These are phyloP conservation scores for Iphiclides podalirius DNA, from an alignment of 2,888 invertebrate genomes.

Conservation along the genomic window DNA sequence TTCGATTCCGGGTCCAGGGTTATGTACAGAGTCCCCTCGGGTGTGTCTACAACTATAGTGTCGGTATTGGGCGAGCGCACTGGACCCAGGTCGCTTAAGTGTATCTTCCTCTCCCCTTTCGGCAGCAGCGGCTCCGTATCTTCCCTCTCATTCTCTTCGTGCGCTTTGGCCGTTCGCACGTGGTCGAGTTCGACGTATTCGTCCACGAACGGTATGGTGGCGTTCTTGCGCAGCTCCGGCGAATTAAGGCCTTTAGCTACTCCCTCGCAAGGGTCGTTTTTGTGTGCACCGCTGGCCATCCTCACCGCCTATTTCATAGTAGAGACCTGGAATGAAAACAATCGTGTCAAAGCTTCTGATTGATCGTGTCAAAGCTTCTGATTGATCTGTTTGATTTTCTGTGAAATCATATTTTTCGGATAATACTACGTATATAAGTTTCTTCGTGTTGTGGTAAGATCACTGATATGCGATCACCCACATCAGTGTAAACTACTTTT, in stretches of 20 bases:
- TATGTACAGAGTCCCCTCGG: slow-evolving; percentile 70
- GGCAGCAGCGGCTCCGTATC: slow-evolving; percentile 26
- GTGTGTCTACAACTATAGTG: slow-evolving; percentile 70
- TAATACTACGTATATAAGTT: background rate
- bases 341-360: background rate
- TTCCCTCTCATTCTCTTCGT: slow-evolving; percentile 38
- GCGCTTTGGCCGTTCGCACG: slow-evolving; percentile 23
- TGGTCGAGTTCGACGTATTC: slow-evolving; percentile 50
- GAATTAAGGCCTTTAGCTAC: slow-evolving; percentile 64
- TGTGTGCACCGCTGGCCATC: slow-evolving; percentile 45
- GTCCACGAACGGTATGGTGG: slow-evolving; percentile 49
- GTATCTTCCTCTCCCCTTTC: slow-evolving; percentile 41
- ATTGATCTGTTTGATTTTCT: too few relatives aligned
- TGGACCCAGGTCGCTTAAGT: slow-evolving; percentile 59
- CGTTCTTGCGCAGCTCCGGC: slow-evolving; percentile 47
- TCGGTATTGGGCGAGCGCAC: slow-evolving; percentile 65
- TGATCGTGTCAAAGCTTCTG: too few relatives aligned
- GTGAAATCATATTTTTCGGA: background rate
- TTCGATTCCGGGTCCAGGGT: slow-evolving; percentile 64
- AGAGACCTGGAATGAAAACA: slow-evolving; percentile 45
- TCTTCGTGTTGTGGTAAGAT: background rate
- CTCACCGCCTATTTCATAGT: slow-evolving; percentile 58
- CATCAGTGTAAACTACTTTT: background rate
- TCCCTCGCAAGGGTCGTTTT: slow-evolving; percentile 37
- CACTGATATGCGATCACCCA: background rate